These are phyloP conservation scores for Crotalus horridus DNA, from an alignment of 2,113 vertebrate species.

Conservation along the genomic window DNA sequence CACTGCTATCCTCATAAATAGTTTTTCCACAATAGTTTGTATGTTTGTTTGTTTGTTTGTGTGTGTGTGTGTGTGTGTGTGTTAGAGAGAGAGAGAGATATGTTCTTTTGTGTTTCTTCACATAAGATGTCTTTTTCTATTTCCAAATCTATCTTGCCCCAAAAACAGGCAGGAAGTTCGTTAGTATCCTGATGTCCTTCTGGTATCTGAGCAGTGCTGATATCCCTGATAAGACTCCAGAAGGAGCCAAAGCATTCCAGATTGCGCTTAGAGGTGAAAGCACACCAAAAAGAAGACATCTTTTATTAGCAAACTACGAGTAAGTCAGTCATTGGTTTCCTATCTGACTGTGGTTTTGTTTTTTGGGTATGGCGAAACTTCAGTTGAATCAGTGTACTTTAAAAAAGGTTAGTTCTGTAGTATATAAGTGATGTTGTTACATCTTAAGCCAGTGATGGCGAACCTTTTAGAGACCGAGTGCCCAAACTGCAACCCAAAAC, in stretches of 20 bases:
- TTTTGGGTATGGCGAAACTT: neutral
- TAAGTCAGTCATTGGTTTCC: conserved; percentile 66
- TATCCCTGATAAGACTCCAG: conserved; percentile 75
- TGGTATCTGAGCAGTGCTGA: conserved; percentile 88
- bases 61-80: neutral
- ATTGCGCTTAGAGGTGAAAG: conserved; percentile 72
- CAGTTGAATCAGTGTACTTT: neutral
- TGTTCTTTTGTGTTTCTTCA: neutral
- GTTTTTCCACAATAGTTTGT: neutral
- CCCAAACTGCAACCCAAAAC: too few relatives aligned
- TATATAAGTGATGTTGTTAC: neutral
- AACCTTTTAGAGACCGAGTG: too few relatives aligned
- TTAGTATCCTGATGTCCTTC: conserved; percentile 92
- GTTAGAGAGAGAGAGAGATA: neutral
- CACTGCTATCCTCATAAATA: neutral
- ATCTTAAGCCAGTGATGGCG: neutral
- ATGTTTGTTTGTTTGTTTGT: neutral
- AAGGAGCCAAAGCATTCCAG: conserved; percentile 78
- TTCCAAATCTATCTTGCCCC: conserved; percentile 42
- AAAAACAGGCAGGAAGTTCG: conserved; percentile 86
- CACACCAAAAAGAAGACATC: conserved; percentile 73
- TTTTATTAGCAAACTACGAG: conserved; percentile 92
- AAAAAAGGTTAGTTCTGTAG: neutral
- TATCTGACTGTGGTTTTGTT: fast-evolving
- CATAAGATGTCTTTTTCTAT: neutral